Evolutionary conservation across 23 tunicate species (phyloP), one percentile per base, ranked within the genome.

Genomic region (Trididemnum nubilum): DNA sequence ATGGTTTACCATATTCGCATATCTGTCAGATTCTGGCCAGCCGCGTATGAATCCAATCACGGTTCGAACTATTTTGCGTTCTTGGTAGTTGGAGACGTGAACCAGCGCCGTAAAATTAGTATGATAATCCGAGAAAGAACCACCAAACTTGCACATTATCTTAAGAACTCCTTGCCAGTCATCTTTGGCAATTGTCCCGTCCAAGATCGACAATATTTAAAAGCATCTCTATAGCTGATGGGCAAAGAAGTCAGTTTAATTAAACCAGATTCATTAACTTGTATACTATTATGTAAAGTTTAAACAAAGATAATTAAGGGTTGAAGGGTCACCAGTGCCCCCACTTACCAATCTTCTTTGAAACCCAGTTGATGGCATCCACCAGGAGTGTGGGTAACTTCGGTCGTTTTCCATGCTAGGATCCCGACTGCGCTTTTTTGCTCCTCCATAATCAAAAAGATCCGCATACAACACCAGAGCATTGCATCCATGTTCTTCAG

Each of bases 81-180:
- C 71, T 35, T 40, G 29, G 31, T 77, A 84, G 36, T 88, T 88
- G 5, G 60, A 79, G 24, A 77, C 82, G 57, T 88, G 94, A 36
- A 88, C 78, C 25, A 52, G 65, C 2, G 86, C 81, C 54, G 27
- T 74, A 35, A 78, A 44, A 38, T 78, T 77, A n/a, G 31, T 40
- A 54, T 75, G 63, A 2, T 50, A 36, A 0, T 33, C 54, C 32
- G 51, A 34, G 69, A 88, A 85, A n/a, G 4, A 9, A 23, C 80
- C 85, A 35, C 94, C 94, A 33, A 88, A 28, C 39, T 64, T 88
- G 72, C 83, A 88, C 0, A 88, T 76, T 0, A 88, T 9, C 26
- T 83, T 83, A 25, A 88, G 30, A 4, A 87, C 94, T 18, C 94
- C 94, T 66, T 87, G 92, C 97, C 97, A 91, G 24, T 61, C 81